Evolutionary conservation across 2,888 invertebrate species (phyloP), one percentile per base, ranked within the genome.

Genomic region (Julus scanicus): DNA sequence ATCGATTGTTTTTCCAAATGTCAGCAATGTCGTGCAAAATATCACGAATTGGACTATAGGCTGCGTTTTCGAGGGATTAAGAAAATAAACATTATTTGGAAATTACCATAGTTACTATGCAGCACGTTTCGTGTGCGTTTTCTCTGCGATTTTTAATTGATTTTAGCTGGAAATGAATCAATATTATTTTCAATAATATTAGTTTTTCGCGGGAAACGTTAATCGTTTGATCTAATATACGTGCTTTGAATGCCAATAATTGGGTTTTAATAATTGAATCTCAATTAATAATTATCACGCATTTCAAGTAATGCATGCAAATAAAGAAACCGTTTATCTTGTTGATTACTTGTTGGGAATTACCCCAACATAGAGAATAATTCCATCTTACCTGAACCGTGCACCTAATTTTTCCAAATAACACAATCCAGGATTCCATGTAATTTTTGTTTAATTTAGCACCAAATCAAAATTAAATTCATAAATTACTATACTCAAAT

Each of bases 1-100:
- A 71, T 71, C 71, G 71, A 71, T 71, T 71, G 71, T 20, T 71
- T 71, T 63, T 63, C 63, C n/a, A n/a, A 63, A 63, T 63, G 20
- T 63, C 63, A 63, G n/a, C 63, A n/a, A 63, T 63, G 63, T 6
- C 63, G 17, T 29, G 20, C 71, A 44, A 44, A 44, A 44, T 44
- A 6, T 44, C 44, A 44, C 6, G 44, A 44, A 44, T 29, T 71
- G n/a, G 71, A 20, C 71, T 71, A 71, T 20, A 4, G 15, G 57
- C 6, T 1, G 29, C 4, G 29, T 71, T 71, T 29, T 44, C 44
- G 6, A n/a, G 63, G 17, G 20, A 11, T 71, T 71, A 20, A 71
- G 9, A 71, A n/a, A 20, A 63, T 20, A 57, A 57, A 8, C 20
- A 29, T 71, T 71, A 1, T 6, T 71, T 71, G 29, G 20, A 71